Percentiles rank a stretch among this genome's conserved stretches.
Evolutionary conservation across 2,888 invertebrate genomes (phyloP).

Genomic region (Phengaris alcon): DNA sequence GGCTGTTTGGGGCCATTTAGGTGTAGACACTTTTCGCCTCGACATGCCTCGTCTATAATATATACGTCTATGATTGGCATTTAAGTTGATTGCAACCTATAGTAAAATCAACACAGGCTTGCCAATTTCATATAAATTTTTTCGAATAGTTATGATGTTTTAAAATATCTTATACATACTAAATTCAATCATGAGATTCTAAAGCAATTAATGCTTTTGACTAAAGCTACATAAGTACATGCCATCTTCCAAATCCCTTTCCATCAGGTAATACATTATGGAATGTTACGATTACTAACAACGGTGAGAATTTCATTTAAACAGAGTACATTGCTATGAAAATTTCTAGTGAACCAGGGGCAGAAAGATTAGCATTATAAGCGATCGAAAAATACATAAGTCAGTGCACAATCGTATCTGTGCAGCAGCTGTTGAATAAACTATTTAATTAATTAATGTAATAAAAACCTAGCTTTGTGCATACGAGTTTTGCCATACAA

Average conservation of each 20-base stretch:
- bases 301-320: background rate
- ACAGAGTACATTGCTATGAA: background rate
- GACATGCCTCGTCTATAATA: too few species aligned
- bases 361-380: background rate
- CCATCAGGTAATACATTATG: background rate
- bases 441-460: background rate
- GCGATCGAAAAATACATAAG: background rate
- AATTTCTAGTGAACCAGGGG: background rate
- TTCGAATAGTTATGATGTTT: background rate
- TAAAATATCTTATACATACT: background rate
- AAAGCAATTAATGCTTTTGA: background rate
- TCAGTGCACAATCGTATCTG: background rate
- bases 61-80: too few species aligned
- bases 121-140: background rate
- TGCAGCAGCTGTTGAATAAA: background rate
- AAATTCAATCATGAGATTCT: background rate
- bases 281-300: conserved; percentile 9
- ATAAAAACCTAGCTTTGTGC: conserved; percentile 20
- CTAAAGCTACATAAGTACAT: conserved; percentile 9
- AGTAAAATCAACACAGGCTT: too few species aligned
- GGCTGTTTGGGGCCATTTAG: too few species aligned
- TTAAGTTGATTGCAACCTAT: too few species aligned
- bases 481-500: background rate
- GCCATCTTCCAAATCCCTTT: conserved; percentile 10
- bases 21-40: too few species aligned